Evolutionary conservation across 1,140 invertebrate species (phyloP), one percentile per base, ranked within the genome.

Genomic region (Drosophila chauvacae): DNA sequence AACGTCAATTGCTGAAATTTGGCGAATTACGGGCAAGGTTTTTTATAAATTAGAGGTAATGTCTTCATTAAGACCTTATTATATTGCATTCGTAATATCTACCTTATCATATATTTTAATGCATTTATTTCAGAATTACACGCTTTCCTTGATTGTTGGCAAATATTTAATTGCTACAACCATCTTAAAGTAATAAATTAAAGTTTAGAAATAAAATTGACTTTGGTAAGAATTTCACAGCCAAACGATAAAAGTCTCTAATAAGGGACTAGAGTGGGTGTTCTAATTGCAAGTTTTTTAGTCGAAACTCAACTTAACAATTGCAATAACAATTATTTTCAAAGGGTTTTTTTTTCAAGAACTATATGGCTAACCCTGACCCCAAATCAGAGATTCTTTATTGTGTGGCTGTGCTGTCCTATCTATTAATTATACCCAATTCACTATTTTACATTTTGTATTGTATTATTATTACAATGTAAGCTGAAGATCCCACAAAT

Each of bases 91-190:
- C 7, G 11, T 23, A 26, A 44, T 35, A 62, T 35, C 14, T 62
- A 44, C 9, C 48, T 42, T 18, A 14, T 4, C 2, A n/a, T 47
- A 33, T 13, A 2, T 55, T 35, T 53, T 26, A 56, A 35, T 87
- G 70, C 5, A 45, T 51, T 64, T 84, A 73, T 77, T 88, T 87
- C 85, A 87, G 83, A 87, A 87, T 87, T 70, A 71, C 72, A 87
- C 83, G 83, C 83, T 83, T 87, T 88, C 45, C 60, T 30, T 63
- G 72, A 77, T 74, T 57, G 44, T 59, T 62, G 41, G 37, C 41
- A 45, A 79, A 66, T 64, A 50, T 79, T 71, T 50, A 65, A 35
- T 77, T 37, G 53, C 48, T 47, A 68, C 41, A 62, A 65, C 58
- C 57, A 56, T 20, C 45, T 78, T 20, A 39, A 62, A 48, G 20